These are phyloP conservation scores for Torymus aiolomorphi DNA, from an alignment of 2,888 invertebrate genomes.

Conservation along the genomic window DNA sequence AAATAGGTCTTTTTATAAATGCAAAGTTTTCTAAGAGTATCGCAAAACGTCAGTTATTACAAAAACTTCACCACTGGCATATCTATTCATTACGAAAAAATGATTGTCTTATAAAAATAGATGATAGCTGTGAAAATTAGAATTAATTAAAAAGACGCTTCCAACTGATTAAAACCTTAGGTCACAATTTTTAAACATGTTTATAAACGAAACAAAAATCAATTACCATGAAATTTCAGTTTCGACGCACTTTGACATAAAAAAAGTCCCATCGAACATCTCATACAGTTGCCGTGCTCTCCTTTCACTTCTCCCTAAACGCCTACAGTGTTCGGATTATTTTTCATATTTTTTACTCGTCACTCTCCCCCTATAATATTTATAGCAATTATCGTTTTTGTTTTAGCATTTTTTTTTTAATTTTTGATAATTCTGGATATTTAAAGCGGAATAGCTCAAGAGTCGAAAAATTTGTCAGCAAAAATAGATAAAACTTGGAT, in stretches of 20 bases:
- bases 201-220: no score
- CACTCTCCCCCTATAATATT: conserved; percentile 19
- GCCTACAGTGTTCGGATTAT: conserved; percentile 18
- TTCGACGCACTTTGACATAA: conserved; percentile 70
- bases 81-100: neutral
- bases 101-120: conserved; percentile 33
- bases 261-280: conserved; percentile 64
- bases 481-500: conserved; percentile 68
- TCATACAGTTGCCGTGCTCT: neutral
- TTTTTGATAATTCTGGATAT: conserved; percentile 58
- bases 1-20: neutral
- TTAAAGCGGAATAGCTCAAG: conserved; percentile 67
- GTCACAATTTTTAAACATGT: no score
- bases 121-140: neutral
- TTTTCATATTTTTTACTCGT: conserved; percentile 46
- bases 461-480: conserved; percentile 65
- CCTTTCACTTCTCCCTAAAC: conserved; percentile 13
- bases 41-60: neutral
- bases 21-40: no score
- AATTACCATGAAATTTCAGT: no score
- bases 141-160: neutral
- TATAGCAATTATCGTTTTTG: conserved; percentile 22
- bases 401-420: conserved; percentile 32
- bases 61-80: neutral
- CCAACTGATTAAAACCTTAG: neutral